phyloP scores from a whole-genome alignment of 1,140 invertebrate species.

The Trissolcus basalis region DNA sequence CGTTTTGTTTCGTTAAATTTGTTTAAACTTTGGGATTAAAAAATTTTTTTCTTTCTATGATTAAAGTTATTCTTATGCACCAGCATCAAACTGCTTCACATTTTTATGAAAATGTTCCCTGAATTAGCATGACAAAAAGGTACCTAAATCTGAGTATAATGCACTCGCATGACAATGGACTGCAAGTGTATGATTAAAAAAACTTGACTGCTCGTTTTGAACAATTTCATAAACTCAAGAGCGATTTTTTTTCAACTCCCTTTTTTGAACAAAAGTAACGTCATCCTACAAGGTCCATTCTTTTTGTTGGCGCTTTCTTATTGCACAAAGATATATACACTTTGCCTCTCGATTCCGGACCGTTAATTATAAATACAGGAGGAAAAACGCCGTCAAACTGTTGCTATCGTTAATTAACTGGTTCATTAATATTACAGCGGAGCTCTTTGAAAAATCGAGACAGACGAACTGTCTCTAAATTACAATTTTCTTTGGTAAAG shows the following conservation, averaged over 20 bases:
- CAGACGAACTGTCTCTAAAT: constrained; percentile 15
- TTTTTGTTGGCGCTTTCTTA: no score
- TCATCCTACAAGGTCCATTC: background rate
- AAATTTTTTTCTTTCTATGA: no score
- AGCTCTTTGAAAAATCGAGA: constrained; percentile 12
- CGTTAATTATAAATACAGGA: constrained; percentile 21
- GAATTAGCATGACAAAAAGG: constrained; percentile 43
- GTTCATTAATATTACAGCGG: constrained; percentile 24
- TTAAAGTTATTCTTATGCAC: no score
- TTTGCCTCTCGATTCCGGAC: constrained; percentile 7
- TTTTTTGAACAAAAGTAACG: constrained; percentile 2
- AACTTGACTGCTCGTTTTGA: background rate
- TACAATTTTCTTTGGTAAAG: constrained; percentile 7
- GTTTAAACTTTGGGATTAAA: background rate
- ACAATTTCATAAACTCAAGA: no score
- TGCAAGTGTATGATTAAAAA: background rate
- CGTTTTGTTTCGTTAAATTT: no score
- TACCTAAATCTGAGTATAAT: background rate
- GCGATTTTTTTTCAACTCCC: background rate
- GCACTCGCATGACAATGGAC: background rate
- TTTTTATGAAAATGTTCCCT: constrained; percentile 1
- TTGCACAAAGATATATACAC: constrained; percentile 9
- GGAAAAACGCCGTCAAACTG: constrained; percentile 24
- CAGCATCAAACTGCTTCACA: background rate
- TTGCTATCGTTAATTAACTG: constrained; percentile 27